phyloP scores from a whole-genome alignment of 2,113 vertebrate species.

The Coregonus clupeaformis region DNA sequence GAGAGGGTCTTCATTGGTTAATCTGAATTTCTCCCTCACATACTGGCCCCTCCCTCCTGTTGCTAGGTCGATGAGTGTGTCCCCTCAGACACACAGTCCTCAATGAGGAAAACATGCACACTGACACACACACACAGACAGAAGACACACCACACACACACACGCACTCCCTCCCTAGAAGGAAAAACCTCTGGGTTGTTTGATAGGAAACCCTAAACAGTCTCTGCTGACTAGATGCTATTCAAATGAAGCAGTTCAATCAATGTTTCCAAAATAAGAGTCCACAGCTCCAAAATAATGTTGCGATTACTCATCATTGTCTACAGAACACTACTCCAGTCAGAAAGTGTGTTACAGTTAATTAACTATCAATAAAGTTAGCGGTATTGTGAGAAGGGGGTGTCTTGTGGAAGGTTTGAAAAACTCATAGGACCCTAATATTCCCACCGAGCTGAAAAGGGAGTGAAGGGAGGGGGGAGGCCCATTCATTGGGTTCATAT shows the following conservation, averaged over 20 bases:
- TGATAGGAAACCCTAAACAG: background rate
- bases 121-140: background rate
- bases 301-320: background rate
- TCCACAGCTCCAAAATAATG: background rate
- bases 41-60: slow-evolving; percentile 49
- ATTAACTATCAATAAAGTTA: background rate
- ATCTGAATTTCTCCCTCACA: too few species aligned
- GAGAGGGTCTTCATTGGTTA: too few species aligned
- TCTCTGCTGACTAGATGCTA: background rate
- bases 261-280: slow-evolving; percentile 5
- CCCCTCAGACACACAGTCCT: slow-evolving; percentile 21
- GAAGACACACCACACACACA: background rate
- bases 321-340: too few species aligned
- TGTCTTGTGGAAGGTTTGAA: background rate
- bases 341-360: background rate
- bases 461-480: background rate
- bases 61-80: slow-evolving; percentile 23
- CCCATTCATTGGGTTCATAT: background rate
- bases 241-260: background rate
- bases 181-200: background rate
- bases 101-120: slow-evolving; percentile 9
- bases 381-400: background rate
- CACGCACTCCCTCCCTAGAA: background rate
- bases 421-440: background rate
- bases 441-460: background rate